A percentile compares a stretch with the other conserved stretches of the same genome.
phyloP scores from a whole-genome alignment of 2,888 invertebrate genomes.

The Exephanes ischioxanthus region DNA sequence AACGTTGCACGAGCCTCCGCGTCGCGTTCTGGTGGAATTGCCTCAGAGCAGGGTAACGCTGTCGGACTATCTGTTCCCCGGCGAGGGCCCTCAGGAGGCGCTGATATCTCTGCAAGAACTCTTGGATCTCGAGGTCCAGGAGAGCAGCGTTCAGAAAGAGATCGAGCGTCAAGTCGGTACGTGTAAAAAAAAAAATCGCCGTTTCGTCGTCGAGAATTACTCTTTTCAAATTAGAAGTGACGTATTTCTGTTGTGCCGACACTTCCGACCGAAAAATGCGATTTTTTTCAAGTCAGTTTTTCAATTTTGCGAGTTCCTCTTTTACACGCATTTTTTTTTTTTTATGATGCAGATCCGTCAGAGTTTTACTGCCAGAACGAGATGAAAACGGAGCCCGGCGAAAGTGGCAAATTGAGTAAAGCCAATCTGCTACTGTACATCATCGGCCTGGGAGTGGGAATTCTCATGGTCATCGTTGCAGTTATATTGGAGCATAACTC shows the following conservation, averaged over 20 bases:
- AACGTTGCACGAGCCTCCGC: slow-evolving; percentile 95
- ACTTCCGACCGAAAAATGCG: no score
- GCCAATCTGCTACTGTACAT: slow-evolving; percentile 88
- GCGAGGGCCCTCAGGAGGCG: slow-evolving; percentile 94
- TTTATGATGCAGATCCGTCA: slow-evolving; percentile 80
- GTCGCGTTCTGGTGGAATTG: slow-evolving; percentile 93
- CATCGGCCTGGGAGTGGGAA: slow-evolving; percentile 88
- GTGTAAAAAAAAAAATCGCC: slow-evolving; percentile 64
- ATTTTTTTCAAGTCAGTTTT: neutral
- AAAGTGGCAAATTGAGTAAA: slow-evolving; percentile 86
- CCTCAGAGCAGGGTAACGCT: slow-evolving; percentile 89
- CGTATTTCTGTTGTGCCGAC: no score
- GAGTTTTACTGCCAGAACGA: slow-evolving; percentile 84
- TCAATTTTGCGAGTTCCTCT: neutral
- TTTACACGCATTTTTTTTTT: neutral
- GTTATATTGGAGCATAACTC: slow-evolving; percentile 86
- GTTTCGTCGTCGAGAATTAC: neutral
- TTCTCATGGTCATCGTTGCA: slow-evolving; percentile 88
- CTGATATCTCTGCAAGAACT: slow-evolving; percentile 93
- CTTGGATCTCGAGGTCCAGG: slow-evolving; percentile 91
- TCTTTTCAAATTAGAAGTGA: neutral
- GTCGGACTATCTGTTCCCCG: slow-evolving; percentile 96
- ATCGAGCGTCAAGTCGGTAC: slow-evolving; percentile 93
- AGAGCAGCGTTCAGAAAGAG: slow-evolving; percentile 90
- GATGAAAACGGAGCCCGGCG: slow-evolving; percentile 85